Evolutionary conservation across 2,797 vertebrate species (phyloP).

Genomic region (Labeo calbasu): DNA sequence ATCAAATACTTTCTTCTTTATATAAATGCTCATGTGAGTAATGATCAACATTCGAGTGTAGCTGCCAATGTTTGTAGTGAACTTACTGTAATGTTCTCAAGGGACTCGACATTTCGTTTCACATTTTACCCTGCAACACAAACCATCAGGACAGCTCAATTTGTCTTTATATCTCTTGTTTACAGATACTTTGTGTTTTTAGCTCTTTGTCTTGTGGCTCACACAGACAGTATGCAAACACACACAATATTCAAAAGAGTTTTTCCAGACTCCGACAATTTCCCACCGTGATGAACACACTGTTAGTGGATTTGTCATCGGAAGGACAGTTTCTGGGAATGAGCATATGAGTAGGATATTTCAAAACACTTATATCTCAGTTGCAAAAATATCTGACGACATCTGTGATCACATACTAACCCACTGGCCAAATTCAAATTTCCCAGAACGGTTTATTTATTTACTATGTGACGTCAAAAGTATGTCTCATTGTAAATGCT

Average conservation of each 20-base stretch:
- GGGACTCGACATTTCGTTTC: background rate
- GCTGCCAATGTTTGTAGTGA: slow-evolving; percentile 15
- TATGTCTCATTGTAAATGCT: background rate
- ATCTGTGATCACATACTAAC: background rate
- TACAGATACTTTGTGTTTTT: slow-evolving; percentile 12
- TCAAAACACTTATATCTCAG: background rate
- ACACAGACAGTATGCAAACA: slow-evolving; percentile 22
- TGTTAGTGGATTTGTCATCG: background rate
- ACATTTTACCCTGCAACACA: slow-evolving; percentile 14
- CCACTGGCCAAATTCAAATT: background rate
- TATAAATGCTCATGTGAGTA: slow-evolving; percentile 34
- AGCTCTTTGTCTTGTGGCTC: slow-evolving; percentile 33
- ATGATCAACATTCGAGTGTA: slow-evolving; percentile 17
- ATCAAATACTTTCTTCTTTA: background rate
- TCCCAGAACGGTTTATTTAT: slow-evolving; percentile 4
- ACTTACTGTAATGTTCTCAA: background rate
- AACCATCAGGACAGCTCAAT: slow-evolving; percentile 44
- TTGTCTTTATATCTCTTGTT: slow-evolving; percentile 42
- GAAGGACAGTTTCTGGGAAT: slow-evolving; percentile 40
- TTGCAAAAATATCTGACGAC: slow-evolving; percentile 10
- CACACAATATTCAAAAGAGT: slow-evolving; percentile 19
- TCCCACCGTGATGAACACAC: background rate
- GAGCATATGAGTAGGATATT: background rate
- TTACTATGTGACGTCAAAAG: background rate
- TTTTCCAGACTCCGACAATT: slow-evolving; percentile 3